Base-by-base conservation (phyloP, 2,797 vertebrate species). In the Sebastes taczanowskii region DNA sequence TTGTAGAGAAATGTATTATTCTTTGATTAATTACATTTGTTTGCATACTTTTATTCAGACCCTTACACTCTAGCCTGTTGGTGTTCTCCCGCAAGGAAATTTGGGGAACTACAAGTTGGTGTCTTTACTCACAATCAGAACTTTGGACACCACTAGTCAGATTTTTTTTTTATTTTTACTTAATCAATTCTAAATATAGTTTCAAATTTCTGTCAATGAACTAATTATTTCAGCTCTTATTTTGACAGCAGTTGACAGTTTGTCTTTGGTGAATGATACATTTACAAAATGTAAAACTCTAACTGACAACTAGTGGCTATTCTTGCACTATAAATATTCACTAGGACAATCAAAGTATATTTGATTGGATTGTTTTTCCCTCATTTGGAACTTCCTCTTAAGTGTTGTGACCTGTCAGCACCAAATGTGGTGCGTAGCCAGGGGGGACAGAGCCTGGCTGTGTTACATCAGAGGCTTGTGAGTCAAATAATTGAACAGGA, bases 391-490 rank as follows among this genome's bases (percentile, higher is more conserved):
- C n/a, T 49, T 30, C 23, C 13, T 32, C 0, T 14, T 49, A 5
- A 16, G 35, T 29, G 20, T 52, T 65, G 32, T n/a, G 11, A 25
- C 60, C 30, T 59, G 3, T 85, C 59, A 60, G 56, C 46, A 23
- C 25, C 6, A 42, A 68, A 58, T 77, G 71, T 68, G 22, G 20
- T 67, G 1, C 16, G 7, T 10, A 25, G 76, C 78, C 74, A 7
- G 23, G 32, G 73, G 64, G 70, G 61, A 34, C n/a, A 35, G 30
- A 64, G 69, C 25, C 2, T 23, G 2, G 30, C 60, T 61, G 25
- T 32, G 18, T 86, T 80, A 84, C 86, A 81, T 88, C 70, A 87
- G 67, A 74, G 78, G 63, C 52, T 71, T 78, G 52, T 81, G 79
- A 76, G 29, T 86, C 73, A 64, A 68, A 46, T 81, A 61, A 81